A percentile compares a stretch with the other conserved stretches of the same genome.
These are phyloP conservation scores for Lepidurus couesii DNA, from an alignment of 1,140 invertebrate genomes.

Conservation along the genomic window DNA sequence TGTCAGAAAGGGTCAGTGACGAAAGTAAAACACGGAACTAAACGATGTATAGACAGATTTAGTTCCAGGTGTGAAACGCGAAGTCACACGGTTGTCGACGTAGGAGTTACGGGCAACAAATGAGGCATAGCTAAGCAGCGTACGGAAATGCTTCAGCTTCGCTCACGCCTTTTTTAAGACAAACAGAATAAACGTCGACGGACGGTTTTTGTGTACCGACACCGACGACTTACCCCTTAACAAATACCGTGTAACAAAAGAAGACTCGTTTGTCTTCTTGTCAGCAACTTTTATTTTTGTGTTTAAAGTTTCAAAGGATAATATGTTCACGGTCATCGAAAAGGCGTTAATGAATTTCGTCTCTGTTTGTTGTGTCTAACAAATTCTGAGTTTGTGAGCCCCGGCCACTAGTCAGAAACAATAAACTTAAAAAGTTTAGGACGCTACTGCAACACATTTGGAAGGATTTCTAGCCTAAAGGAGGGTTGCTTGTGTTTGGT, in stretches of 20 bases:
- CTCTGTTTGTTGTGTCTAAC: not conserved
- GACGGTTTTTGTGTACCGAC: not conserved
- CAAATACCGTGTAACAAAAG: not conserved
- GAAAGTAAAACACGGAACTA: not conserved
- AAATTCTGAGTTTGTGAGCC: too few relatives aligned
- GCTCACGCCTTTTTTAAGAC: conserved; percentile 2
- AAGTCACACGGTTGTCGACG: conserved; percentile 1
- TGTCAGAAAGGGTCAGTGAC: too few relatives aligned
- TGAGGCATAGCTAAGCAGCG: conserved; percentile 8
- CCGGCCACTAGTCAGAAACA: too few relatives aligned
- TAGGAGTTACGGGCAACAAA: not conserved
- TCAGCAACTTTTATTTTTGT: not conserved
- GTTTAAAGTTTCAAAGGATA: not conserved
- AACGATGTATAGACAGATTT: not conserved
- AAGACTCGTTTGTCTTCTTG: not conserved
- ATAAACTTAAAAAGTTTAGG: too few relatives aligned
- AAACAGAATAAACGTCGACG: not conserved
- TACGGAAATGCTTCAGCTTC: not conserved
- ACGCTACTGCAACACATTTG: too few relatives aligned
- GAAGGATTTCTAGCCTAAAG: too few relatives aligned
- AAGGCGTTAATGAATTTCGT: not conserved
- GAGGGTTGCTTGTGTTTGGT: too few relatives aligned
- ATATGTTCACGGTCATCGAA: not conserved
- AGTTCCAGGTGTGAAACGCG: not conserved
- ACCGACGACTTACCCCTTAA: not conserved